phyloP scores from a whole-genome alignment of 2,888 invertebrate species.

The Drosophila greeni region DNA sequence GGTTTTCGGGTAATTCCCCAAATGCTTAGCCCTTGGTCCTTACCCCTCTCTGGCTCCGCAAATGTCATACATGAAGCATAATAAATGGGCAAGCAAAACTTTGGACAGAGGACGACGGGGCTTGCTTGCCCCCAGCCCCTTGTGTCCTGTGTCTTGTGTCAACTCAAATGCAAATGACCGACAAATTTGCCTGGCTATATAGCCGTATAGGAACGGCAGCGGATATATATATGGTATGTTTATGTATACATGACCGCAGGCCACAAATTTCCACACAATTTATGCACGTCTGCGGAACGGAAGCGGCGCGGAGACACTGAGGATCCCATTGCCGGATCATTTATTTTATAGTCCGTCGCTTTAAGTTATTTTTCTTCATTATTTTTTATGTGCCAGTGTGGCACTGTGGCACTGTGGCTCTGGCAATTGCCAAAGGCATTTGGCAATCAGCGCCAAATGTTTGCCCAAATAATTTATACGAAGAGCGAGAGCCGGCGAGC shows the following conservation, averaged over 20 bases:
- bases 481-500: conserved; percentile 14
- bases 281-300: conserved; percentile 39
- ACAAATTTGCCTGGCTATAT: conserved; percentile 49
- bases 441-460: conserved; percentile 69
- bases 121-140: background rate
- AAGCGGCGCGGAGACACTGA: conserved; percentile 6
- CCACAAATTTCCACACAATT: conserved; percentile 55
- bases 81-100: conserved; percentile 53
- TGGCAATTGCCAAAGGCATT: conserved; percentile 51
- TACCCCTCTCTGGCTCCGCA: conserved; percentile 15
- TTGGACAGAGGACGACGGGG: conserved; percentile 16
- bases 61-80: conserved; percentile 53
- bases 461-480: conserved; percentile 60
- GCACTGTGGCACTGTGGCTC: conserved; percentile 20
- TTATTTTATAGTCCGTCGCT: conserved; percentile 69
- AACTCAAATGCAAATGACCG: conserved; percentile 63
- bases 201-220: conserved; percentile 16
- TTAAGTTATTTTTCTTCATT: conserved; percentile 73
- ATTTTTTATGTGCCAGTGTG: conserved; percentile 57
- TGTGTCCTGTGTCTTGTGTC: conserved; percentile 33
- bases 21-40: conserved; percentile 39
- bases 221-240: conserved; percentile 31
- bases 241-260: conserved; percentile 36
- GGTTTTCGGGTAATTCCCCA: conserved; percentile 48
- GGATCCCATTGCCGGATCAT: conserved; percentile 64